Conservation (phyloP, 2,888 invertebrate genomes). For the Diaphora mendica region DNA sequence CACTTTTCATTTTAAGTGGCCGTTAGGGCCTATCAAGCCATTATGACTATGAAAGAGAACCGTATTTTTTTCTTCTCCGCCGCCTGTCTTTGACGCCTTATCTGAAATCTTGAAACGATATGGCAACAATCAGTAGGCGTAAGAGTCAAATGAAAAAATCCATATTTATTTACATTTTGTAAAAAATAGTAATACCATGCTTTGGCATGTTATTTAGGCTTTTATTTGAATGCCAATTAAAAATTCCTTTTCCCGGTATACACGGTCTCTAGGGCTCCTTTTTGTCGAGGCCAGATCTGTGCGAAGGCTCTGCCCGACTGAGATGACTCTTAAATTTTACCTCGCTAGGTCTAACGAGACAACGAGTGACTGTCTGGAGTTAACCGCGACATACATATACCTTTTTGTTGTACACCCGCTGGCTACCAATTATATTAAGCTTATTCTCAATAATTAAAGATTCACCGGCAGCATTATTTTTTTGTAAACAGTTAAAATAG, state of each 20-base stretch:
- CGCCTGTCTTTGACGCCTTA: slow-evolving; percentile 52
- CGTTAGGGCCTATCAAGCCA: slow-evolving; percentile 68
- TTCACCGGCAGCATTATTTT: neutral
- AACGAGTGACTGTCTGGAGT: slow-evolving; percentile 49
- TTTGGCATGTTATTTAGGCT: slow-evolving; percentile 63
- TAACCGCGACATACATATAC: slow-evolving; percentile 38
- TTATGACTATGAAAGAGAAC: slow-evolving; percentile 57
- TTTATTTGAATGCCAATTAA: slow-evolving; percentile 82
- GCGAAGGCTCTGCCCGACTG: slow-evolving; percentile 60
- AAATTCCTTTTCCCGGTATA: slow-evolving; percentile 73
- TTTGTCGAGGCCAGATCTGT: slow-evolving; percentile 76
- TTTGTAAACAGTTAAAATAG: neutral
- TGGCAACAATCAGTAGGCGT: slow-evolving; percentile 42
- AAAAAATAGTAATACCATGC: slow-evolving; percentile 53
- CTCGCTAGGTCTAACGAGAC: slow-evolving; percentile 74
- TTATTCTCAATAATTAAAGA: neutral
- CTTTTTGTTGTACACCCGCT: neutral
- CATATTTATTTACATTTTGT: slow-evolving; percentile 48
- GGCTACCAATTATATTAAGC: neutral
- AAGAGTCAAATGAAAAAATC: slow-evolving; percentile 52
- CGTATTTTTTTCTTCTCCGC: slow-evolving; percentile 44
- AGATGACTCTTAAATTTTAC: slow-evolving; percentile 77
- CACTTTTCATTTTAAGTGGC: slow-evolving; percentile 71
- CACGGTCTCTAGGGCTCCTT: slow-evolving; percentile 67
- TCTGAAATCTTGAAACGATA: slow-evolving; percentile 55